These are phyloP conservation scores for Apis florea DNA, from an alignment of 1,140 invertebrate species.

Conservation along the genomic window DNA sequence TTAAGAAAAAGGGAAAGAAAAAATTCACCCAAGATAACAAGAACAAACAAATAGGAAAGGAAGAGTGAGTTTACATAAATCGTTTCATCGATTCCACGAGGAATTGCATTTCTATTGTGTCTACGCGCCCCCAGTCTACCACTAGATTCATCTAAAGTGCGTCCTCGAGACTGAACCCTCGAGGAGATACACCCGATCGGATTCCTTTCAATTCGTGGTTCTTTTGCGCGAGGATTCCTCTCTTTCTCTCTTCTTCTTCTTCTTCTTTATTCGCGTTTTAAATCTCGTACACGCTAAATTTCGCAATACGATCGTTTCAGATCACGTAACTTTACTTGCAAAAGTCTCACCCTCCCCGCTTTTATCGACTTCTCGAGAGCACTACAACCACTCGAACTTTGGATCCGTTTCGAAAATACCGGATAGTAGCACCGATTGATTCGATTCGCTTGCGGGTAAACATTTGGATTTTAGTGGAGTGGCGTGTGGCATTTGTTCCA, in stretches of 20 bases:
- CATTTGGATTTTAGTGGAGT: slow-evolving; percentile 5
- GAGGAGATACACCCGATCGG: background rate
- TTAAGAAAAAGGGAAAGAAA: too few relatives aligned
- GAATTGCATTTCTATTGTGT: slow-evolving; percentile 38
- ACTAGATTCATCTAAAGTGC: slow-evolving; percentile 25
- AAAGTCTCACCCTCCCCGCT: background rate
- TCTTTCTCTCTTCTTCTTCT: background rate
- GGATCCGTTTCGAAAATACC: slow-evolving; percentile 15
- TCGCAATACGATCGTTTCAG: slow-evolving; percentile 6
- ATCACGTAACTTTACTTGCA: background rate
- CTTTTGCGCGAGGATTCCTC: background rate
- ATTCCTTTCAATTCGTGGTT: background rate
- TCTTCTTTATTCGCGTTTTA: background rate
- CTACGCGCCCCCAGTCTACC: background rate
- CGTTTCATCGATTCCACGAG: slow-evolving; percentile 53
- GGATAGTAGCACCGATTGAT: background rate
- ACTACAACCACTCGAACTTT: slow-evolving; percentile 15
- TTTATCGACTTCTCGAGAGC: slow-evolving; percentile 31
- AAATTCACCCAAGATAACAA: background rate
- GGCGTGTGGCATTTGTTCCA: background rate
- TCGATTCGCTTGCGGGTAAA: background rate
- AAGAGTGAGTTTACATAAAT: slow-evolving; percentile 52
- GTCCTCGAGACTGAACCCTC: background rate
- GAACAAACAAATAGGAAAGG: slow-evolving; percentile 31
- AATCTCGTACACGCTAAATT: background rate